Evolutionary conservation across 2,113 vertebrate species (phyloP), one percentile per base, ranked within the genome.

Genomic region (Clupea harengus): DNA sequence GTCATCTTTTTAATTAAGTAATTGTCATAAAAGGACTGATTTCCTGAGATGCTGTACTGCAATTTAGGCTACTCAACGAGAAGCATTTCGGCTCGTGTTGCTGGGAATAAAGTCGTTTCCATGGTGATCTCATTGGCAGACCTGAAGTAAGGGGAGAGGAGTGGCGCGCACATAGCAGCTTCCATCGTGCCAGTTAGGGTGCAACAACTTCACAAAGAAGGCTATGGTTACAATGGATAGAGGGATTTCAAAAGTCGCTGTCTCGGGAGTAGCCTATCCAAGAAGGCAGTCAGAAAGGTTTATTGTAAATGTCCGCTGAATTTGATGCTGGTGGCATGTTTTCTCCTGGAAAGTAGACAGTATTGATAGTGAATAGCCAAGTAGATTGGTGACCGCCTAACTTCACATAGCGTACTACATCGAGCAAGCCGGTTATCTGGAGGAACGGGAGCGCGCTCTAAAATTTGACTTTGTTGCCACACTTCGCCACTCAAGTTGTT

Each of bases 21-120:
- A 78, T 78, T 78, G 25, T 39, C 72, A 78, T 78, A 6, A 78
- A 32, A 32, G 72, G 13, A 17, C 13, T 13, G 13, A 13, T 78
- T 78, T 78, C 39, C 10, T 32, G 32, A 78, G 28, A 78, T 78
- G 72, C 72, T 78, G 28, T 39, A 39, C 54, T 60, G 54, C 54
- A 60, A 60, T 60, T 60, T 60, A 39, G 39, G 39, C 39, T 39
- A 22, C 72, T 78, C 72, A 39, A 13, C 72, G 72, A 39, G 28
- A 78, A 32, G 64, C 64, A 78, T 86, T 78, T 87, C 75, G 9
- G 45, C 44, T 86, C 83, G 80, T 83, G 85, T 57, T 39, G 87
- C 85, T 82, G 85, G 87, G 72, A 82, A 88, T 88, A 75, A 25
- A 72, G 75, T 81, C 32, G 87, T 88, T 90, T 86, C 89, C 87